Conservation (phyloP, 2,113 vertebrate species). For the Ursus arctos region DNA sequence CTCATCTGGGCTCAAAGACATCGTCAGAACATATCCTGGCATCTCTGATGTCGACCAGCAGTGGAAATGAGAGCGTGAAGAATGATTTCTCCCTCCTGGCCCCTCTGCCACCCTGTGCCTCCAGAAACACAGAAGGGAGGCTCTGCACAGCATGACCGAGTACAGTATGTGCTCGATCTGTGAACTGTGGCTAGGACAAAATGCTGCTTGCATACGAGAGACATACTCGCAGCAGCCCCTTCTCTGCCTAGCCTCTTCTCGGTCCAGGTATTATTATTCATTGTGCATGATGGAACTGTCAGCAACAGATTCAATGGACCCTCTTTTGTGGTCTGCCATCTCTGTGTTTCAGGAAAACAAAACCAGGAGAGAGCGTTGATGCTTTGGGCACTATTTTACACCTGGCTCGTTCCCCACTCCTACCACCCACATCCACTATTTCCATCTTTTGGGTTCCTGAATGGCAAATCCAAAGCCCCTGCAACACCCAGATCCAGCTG, state of each 20-base stretch:
- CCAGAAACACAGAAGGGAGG: background rate
- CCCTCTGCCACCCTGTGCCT: accelerated
- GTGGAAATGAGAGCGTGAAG: accelerated
- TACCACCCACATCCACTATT: accelerated
- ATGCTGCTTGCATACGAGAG: accelerated
- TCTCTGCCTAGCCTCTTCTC: accelerated
- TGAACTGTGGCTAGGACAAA: background rate
- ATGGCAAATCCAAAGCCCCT: background rate
- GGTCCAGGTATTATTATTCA: background rate
- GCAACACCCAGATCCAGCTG: conserved; percentile 43
- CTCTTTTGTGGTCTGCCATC: background rate
- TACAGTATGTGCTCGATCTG: accelerated
- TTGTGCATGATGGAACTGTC: background rate
- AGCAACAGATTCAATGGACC: background rate
- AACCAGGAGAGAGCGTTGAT: background rate
- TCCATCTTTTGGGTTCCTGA: background rate
- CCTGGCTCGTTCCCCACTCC: background rate
- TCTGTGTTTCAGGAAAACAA: background rate
- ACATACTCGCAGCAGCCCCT: accelerated
- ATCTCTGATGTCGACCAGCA: background rate
- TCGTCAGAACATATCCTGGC: accelerated
- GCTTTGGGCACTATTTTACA: background rate
- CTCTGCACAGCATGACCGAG: accelerated
- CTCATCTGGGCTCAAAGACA: background rate
- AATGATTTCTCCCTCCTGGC: accelerated